Evolutionary conservation across 2,888 invertebrate species (phyloP).

Genomic region (Agrochola macilenta): DNA sequence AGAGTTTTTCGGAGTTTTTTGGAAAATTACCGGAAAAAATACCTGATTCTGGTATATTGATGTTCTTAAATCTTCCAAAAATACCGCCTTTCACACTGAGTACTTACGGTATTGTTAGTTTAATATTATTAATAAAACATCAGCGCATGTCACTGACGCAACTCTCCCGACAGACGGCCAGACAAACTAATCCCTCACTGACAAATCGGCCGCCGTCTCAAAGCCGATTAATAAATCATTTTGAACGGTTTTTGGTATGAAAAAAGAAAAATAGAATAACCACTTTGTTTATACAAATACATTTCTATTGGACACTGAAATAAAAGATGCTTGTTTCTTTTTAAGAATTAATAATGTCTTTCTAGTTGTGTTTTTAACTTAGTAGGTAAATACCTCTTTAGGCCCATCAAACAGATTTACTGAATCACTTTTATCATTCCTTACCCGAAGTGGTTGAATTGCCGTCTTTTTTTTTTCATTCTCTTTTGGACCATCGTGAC

Average conservation of each 20-base stretch:
- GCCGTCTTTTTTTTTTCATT: not conserved
- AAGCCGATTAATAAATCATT: constrained; percentile 80
- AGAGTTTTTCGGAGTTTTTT: too few species aligned
- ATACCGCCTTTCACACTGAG: constrained; percentile 5
- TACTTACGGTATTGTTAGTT: constrained; percentile 42
- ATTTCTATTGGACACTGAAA: constrained; percentile 20
- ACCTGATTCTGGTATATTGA: not conserved
- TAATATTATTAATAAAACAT: constrained; percentile 66
- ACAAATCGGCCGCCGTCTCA: constrained; percentile 71
- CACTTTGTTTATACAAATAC: constrained; percentile 44
- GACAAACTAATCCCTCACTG: constrained; percentile 75
- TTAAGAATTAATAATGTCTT: not conserved
- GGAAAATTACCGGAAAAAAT: too few species aligned
- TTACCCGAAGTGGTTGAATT: not conserved
- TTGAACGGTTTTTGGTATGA: constrained; percentile 42
- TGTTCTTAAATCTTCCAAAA: not conserved
- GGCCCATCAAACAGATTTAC: not conserved
- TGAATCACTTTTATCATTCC: not conserved
- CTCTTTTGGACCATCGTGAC: not conserved
- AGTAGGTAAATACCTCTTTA: too few species aligned
- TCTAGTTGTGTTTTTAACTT: not conserved
- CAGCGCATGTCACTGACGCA: constrained; percentile 70
- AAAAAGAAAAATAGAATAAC: constrained; percentile 40
- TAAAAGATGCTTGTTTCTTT: not conserved
- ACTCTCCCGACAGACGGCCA: constrained; percentile 67